Evolutionary conservation across 2,797 vertebrate species (phyloP), one percentile per base, ranked within the genome.

Genomic region (Scarus forsteni): DNA sequence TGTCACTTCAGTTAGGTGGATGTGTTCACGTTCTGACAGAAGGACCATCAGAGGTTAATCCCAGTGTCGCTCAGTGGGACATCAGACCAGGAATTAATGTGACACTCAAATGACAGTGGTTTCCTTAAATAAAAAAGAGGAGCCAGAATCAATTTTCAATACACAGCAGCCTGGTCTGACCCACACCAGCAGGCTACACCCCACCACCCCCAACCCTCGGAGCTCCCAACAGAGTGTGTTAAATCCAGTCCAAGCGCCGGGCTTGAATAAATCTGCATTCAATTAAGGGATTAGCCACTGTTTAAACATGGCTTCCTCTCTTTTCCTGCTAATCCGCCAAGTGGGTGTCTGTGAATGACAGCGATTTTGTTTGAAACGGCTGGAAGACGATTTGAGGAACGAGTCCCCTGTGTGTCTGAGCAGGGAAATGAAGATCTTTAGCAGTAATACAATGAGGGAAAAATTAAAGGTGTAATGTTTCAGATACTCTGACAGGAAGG

Each of bases 221-320:
- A 46, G 74, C 83, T 91, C 89, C 88, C 90, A 82, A 68, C 78
- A 79, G 88, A 87, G 83, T 66, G 81, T 79, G 80, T 87, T 92
- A 92, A 94, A 93, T 93, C 92, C 91, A 89, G 90, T 92, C 89
- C 88, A 86, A 89, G 79, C 85, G 60, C 61, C 11, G 83, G 83
- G 82, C 89, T 91, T 66, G 91, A 94, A 94, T 95, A 94, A 94
- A 94, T 95, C 94, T 95, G 92, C 92, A 95, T 94, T 92, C 93
- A 93, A 94, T 94, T 94, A 95, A 90, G 70, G 90, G 94, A 94
- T 95, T 94, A 94, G 80, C 74, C 78, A 83, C 89, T 93, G 90
- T 93, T 94, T 94, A 94, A 94, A 94, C 92, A 93, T 79, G 88
- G 79, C 85, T 92, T 92, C 85, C 81, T 83, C 88, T 88, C 82